Conservation (phyloP, 2,797 vertebrate genomes). For the Nyctalus aviator region DNA sequence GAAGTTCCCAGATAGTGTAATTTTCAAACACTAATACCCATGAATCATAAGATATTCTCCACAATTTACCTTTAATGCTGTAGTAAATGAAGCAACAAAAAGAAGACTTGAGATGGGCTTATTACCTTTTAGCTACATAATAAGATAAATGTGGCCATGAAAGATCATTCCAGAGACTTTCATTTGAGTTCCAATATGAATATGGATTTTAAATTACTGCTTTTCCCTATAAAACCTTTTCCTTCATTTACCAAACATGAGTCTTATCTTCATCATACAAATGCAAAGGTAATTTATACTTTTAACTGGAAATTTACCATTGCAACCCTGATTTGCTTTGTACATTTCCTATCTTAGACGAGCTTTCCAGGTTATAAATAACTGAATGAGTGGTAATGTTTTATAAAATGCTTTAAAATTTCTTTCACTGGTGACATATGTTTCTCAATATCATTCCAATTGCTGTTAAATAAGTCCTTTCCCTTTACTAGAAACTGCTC, state of each 20-base stretch:
- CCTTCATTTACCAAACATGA: slow-evolving; percentile 81
- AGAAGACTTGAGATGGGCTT: slow-evolving; percentile 21
- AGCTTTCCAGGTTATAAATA: slow-evolving; percentile 71
- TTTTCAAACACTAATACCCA: slow-evolving; percentile 49
- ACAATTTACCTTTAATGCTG: slow-evolving; percentile 46
- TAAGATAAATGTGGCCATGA: slow-evolving; percentile 4
- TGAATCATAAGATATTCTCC: neutral
- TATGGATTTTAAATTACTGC: slow-evolving; percentile 84
- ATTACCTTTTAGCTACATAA: slow-evolving; percentile 42
- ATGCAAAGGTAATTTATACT: slow-evolving; percentile 74
- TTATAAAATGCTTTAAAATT: slow-evolving; percentile 31
- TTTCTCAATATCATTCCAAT: slow-evolving; percentile 49
- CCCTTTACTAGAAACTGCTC: slow-evolving; percentile 19
- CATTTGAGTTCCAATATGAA: slow-evolving; percentile 67
- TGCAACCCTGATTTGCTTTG: slow-evolving; percentile 69
- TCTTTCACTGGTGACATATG: slow-evolving; percentile 39
- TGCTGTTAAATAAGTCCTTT: neutral
- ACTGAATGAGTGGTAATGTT: slow-evolving; percentile 68
- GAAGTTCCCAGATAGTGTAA: neutral
- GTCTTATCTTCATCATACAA: slow-evolving; percentile 39
- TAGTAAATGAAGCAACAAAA: slow-evolving; percentile 63
- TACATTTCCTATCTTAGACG: slow-evolving; percentile 30
- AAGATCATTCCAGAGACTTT: slow-evolving; percentile 66
- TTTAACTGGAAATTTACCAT: slow-evolving; percentile 78
- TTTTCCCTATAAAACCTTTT: slow-evolving; percentile 77